Evolutionary conservation across 2,797 vertebrate species (phyloP), one percentile per base, ranked within the genome.

Genomic region (Halcyon badia): DNA sequence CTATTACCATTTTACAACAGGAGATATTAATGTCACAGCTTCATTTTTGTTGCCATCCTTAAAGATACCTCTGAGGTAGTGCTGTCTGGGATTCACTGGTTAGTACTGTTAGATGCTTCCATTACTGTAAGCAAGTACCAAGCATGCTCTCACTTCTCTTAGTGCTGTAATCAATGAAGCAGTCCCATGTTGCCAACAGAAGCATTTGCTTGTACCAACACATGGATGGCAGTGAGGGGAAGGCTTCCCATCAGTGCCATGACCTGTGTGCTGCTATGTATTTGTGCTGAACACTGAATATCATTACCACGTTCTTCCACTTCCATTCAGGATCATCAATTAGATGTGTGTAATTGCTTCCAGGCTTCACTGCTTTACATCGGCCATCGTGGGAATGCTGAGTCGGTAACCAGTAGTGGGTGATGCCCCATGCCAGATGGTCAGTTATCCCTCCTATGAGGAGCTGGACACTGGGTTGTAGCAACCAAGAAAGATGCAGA

Each of bases 171-270:
- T 46, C 19, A 12, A 15, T 11, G 10, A 79, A 87, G 46, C 11
- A n/a, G 39, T 30, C 51, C 5, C 35, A 52, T 0, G 0, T 3
- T 33, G 42, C 13, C 39, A 77, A 16, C 8, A 56, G 1, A 44
- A 82, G 28, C 5, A 37, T 61, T 72, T 52, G 6, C 24, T 76
- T 73, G 16, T 39, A 56, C 42, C 51, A 49, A 21, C 7, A 22
- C 14, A 52, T 0, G 2, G 33, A 24, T 39, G 16, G 14, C 64
- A 79, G n/a, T 0, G 2, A 46, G 3, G 5, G 14, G 35, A 76
- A 76, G 25, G 48, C 10, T 79, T 76, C 11, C 31, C 25, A 41
- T 41, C 17, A 44, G 25, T 17, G 18, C 14, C 12, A 12, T 10
- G 33, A 52, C 54, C 24, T 68, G 21, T n/a, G 13, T 71, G 44